Evolutionary conservation across 2,797 vertebrate genomes (phyloP).

Genomic region (Paratrypauchen microcephalus): DNA sequence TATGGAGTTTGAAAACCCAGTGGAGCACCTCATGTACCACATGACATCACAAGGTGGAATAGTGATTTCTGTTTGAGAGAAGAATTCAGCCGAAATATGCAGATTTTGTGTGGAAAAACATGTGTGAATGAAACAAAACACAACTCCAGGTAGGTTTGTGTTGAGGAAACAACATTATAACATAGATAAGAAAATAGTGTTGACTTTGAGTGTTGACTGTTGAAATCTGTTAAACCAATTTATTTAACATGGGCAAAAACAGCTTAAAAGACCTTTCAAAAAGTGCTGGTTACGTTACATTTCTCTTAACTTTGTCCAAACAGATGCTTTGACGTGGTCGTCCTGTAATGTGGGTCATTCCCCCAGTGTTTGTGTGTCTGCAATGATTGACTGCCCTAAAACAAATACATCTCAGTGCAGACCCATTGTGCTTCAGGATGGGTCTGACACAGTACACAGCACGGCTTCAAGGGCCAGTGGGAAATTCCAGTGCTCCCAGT

Average conservation of each 20-base stretch:
- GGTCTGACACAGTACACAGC: conserved; percentile 13
- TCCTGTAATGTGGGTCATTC: conserved; percentile 45
- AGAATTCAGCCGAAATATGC: no score
- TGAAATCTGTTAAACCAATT: no score
- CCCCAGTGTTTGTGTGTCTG: conserved; percentile 14
- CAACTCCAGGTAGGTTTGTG: no score
- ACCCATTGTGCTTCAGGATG: conserved; percentile 37
- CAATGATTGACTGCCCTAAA: conserved; percentile 31
- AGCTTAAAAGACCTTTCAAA: neutral
- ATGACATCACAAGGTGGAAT: no score
- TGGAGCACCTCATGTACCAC: no score
- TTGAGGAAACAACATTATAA: no score
- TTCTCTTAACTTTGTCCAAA: neutral
- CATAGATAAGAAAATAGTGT: no score
- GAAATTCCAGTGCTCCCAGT: conserved; percentile 38
- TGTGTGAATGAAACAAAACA: no score
- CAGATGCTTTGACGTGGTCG: conserved; percentile 19
- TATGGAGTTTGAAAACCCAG: no score
- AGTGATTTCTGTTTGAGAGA: no score
- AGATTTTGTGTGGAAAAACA: no score
- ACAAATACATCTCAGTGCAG: conserved; percentile 49
- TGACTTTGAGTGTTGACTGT: no score
- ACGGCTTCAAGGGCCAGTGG: conserved; percentile 19
- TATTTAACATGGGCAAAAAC: neutral
- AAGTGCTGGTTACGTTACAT: neutral